Conservation (phyloP, 2,797 vertebrate genomes). For the Pogoniulus pusillus region DNA sequence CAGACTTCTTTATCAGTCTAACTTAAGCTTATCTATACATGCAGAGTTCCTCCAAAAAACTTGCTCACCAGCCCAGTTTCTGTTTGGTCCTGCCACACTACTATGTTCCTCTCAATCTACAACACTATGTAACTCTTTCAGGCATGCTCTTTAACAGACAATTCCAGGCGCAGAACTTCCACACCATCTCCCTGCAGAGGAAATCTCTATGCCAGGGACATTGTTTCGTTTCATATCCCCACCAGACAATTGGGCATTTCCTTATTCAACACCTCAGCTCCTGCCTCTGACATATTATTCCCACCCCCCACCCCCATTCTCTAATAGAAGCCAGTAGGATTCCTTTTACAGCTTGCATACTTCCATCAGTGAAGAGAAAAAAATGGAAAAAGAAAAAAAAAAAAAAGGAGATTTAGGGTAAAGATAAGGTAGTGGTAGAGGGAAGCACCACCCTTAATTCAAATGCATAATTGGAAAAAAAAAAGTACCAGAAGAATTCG, state of each 20-base stretch:
- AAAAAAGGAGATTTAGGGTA: fast-evolving
- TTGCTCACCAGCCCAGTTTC: neutral
- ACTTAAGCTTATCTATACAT: neutral
- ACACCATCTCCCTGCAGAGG: neutral
- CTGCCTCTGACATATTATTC: neutral
- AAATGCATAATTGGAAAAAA: neutral
- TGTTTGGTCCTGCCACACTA: neutral
- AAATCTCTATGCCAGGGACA: neutral
- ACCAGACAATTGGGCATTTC: neutral
- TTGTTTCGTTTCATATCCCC: neutral
- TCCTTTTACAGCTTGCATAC: neutral
- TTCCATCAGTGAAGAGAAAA: neutral
- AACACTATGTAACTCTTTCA: neutral
- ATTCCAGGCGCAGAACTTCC: neutral
- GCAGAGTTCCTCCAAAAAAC: neutral
- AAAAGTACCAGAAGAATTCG: neutral
- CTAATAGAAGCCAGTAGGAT: neutral
- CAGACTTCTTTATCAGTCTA: neutral
- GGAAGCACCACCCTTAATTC: neutral
- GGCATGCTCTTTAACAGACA: neutral
- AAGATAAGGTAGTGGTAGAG: neutral
- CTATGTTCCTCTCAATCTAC: neutral
- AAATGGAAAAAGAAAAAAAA: too few relatives aligned
- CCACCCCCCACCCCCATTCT: neutral
- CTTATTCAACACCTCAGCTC: neutral